Base-by-base conservation (phyloP, 2,888 invertebrate genomes). In the Amphipyra berbera region DNA sequence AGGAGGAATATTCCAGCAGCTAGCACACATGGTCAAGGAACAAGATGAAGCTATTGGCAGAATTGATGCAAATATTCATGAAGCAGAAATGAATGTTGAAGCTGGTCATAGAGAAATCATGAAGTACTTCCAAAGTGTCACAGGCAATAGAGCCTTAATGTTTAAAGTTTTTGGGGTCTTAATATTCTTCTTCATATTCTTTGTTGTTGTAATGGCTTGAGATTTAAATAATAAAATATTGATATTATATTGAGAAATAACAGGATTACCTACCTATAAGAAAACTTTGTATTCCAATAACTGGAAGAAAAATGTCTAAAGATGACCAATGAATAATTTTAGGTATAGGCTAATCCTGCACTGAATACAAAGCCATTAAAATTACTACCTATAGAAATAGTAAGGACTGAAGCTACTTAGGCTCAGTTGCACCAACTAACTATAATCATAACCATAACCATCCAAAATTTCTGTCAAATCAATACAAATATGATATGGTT, bases 111-210 rank as follows among this genome's bases (percentile, higher is more conserved):
- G 97, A 65, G 99, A 99, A 95, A 98, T 99, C 79, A 95, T 99
- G 82, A 99, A 98, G 92, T 99, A 99, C 95, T 99, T 99, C 91
- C 98, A 98, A 91, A 98, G 97, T 59, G 98, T 99, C 40, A 98
- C 99, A 13, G 98, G 98, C 70, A 99, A 99, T 95, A 96, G 99
- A 82, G 99, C 99, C 97, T 96, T 99, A 37, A 99, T 99, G 99
- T 98, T 99, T 82, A 99, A 99, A 96, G 97, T 99, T 78, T 99
- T 99, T 95, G 99, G 98, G 56, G 98, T 99, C 69, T 96, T 99
- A 58, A 99, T 99, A 96, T 97, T 99, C 88, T 99, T 99, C 96
- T 99, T 99, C 91, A 97, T 99, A 92, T 98, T 99, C 90, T 99
- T 99, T 95, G 98, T 99, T 88, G 97, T 99, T 79, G 99, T 99